Conservation (phyloP, 2,113 vertebrate species). For the Suricata suricatta region DNA sequence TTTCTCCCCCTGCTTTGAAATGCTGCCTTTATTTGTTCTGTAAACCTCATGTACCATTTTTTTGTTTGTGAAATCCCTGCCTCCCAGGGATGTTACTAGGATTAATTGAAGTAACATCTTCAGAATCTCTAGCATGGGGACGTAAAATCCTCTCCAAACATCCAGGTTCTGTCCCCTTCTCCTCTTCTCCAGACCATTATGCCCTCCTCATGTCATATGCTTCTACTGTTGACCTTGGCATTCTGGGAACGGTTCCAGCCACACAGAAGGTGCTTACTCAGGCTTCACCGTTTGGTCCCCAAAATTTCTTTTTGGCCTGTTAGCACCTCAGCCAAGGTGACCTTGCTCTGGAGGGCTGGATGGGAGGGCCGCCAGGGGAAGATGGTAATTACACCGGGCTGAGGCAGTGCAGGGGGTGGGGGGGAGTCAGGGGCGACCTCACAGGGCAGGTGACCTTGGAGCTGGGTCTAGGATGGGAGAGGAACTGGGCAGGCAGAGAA, state of each 20-base stretch:
- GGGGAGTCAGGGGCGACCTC: neutral
- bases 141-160: neutral
- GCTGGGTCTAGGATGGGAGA: neutral
- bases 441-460: neutral
- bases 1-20: neutral
- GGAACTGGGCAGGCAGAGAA: neutral
- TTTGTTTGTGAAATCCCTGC: constrained; percentile 14
- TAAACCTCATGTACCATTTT: neutral
- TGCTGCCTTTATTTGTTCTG: neutral
- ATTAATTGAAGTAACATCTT: neutral
- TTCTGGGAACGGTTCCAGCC: neutral
- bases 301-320: neutral
- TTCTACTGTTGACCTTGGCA: neutral
- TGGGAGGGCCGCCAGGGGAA: neutral
- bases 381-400: neutral
- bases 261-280: constrained; percentile 23
- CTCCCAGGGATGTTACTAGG: neutral
- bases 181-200: neutral
- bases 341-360: neutral
- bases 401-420: neutral
- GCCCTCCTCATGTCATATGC: neutral
- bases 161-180: neutral
- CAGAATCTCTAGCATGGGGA: neutral
- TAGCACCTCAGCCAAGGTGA: neutral
- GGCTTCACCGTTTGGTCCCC: neutral